These are phyloP conservation scores for Esox lucius DNA, from an alignment of 2,797 vertebrate species.

Conservation along the genomic window DNA sequence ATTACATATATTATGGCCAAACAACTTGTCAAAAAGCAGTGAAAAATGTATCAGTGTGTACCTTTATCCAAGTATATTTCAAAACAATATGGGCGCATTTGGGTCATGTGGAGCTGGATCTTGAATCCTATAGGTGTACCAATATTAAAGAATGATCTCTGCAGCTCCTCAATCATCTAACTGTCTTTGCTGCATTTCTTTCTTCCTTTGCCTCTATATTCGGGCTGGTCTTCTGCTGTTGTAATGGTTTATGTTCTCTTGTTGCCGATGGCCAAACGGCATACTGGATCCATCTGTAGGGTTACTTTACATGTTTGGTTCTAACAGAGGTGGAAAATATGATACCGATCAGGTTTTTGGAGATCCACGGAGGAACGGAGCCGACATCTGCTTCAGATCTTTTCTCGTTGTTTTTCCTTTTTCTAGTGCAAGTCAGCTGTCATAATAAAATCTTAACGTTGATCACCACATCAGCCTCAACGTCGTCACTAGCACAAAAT, in stretches of 20 bases:
- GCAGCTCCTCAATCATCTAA: conserved; percentile 21
- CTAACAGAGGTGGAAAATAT: too few relatives aligned
- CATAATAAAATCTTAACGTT: too few relatives aligned
- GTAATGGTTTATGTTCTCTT: not conserved
- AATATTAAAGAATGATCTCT: conserved; percentile 11
- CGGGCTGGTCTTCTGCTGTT: conserved; percentile 13
- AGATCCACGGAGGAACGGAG: too few relatives aligned
- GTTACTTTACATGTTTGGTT: too few relatives aligned
- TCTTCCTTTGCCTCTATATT: conserved; percentile 1
- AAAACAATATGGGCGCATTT: conserved; percentile 10
- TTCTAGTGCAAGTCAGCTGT: too few relatives aligned
- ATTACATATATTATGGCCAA: conserved; percentile 18
- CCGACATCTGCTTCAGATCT: too few relatives aligned
- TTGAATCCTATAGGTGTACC: conserved; percentile 25
- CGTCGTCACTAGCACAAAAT: too few relatives aligned
- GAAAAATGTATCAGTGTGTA: conserved; percentile 44
- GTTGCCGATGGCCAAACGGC: not conserved
- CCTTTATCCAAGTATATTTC: conserved; percentile 29
- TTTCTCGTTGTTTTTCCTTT: too few relatives aligned
- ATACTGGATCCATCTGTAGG: not conserved
- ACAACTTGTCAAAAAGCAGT: conserved; percentile 38
- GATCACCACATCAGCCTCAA: too few relatives aligned
- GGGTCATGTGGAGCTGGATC: conserved; percentile 20
- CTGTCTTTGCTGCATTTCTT: conserved; percentile 24
- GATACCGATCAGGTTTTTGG: too few relatives aligned